Evolutionary conservation across 2,888 invertebrate species (phyloP).

Genomic region (Gryllus longicercus): DNA sequence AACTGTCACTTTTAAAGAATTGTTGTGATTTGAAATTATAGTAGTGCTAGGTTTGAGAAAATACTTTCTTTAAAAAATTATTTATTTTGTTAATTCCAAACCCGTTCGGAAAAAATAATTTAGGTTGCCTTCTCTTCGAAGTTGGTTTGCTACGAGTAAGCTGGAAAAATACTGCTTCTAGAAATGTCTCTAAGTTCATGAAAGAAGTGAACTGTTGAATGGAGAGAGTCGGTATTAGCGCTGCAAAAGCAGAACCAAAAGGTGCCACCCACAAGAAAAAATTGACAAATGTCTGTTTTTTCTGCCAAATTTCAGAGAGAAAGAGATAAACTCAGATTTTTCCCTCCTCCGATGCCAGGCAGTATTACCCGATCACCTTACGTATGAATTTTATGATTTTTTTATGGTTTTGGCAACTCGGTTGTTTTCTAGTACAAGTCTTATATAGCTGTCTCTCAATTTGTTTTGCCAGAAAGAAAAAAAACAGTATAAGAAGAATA

Average conservation of each 20-base stretch:
- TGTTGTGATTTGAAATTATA: no score
- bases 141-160: no score
- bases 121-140: no score
- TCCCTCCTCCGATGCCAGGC: slow-evolving; percentile 2
- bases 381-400: slow-evolving; percentile 17
- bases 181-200: not conserved
- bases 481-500: slow-evolving; percentile 17
- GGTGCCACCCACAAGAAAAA: slow-evolving; percentile 8
- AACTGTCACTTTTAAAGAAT: no score
- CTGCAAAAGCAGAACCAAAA: not conserved
- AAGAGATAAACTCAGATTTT: slow-evolving; percentile 11
- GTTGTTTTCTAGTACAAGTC: slow-evolving; percentile 17
- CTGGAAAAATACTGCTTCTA: no score
- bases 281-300: slow-evolving; percentile 17
- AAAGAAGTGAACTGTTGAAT: not conserved
- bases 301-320: slow-evolving; percentile 8
- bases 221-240: no score
- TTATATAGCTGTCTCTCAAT: slow-evolving; percentile 17
- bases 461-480: slow-evolving; percentile 17
- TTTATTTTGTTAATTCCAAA: no score
- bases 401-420: slow-evolving; percentile 17
- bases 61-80: no score
- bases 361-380: slow-evolving; percentile 17
- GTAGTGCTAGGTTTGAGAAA: no score
- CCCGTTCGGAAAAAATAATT: no score